Percentiles rank a stretch among this genome's conserved stretches.
These are phyloP conservation scores for Digitonthophagus gazella DNA, from an alignment of 2,888 invertebrate genomes.

Conservation along the genomic window DNA sequence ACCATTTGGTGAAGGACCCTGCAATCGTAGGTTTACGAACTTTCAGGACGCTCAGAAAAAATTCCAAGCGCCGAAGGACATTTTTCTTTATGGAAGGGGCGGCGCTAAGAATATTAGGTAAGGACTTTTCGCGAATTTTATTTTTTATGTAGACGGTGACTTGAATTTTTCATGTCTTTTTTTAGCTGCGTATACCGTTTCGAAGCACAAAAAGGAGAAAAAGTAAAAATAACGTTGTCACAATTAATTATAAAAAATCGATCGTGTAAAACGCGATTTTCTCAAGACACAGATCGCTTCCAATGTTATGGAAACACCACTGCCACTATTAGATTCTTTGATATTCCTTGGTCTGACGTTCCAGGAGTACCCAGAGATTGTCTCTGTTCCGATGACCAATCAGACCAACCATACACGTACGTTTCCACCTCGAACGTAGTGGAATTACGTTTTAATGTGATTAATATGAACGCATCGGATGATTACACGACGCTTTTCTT, in stretches of 20 bases:
- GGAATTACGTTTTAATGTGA: slow-evolving; percentile 78
- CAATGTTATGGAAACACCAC: slow-evolving; percentile 70
- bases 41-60: slow-evolving; percentile 66
- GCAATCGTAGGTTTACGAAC: slow-evolving; percentile 73
- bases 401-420: slow-evolving; percentile 67
- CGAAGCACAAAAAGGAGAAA: slow-evolving; percentile 80
- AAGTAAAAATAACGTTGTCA: slow-evolving; percentile 73
- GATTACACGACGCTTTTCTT: slow-evolving; percentile 83
- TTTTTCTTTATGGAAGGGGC: slow-evolving; percentile 83
- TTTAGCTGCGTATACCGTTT: slow-evolving; percentile 83
- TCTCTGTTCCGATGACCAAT: slow-evolving; percentile 62
- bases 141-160: no score
- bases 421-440: slow-evolving; percentile 74
- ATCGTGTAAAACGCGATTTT: slow-evolving; percentile 59
- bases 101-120: slow-evolving; percentile 79
- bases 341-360: slow-evolving; percentile 70
- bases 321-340: slow-evolving; percentile 71
- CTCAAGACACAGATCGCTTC: slow-evolving; percentile 66
- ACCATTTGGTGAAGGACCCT: slow-evolving; percentile 69
- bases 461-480: slow-evolving; percentile 80
- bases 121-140: slow-evolving; percentile 29
- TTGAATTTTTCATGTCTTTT: no score
- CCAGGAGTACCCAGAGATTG: slow-evolving; percentile 76
- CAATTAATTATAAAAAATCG: slow-evolving; percentile 60
- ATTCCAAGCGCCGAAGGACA: slow-evolving; percentile 77